Conservation (phyloP, 2,113 vertebrate species). For the Pholis gunnellus region DNA sequence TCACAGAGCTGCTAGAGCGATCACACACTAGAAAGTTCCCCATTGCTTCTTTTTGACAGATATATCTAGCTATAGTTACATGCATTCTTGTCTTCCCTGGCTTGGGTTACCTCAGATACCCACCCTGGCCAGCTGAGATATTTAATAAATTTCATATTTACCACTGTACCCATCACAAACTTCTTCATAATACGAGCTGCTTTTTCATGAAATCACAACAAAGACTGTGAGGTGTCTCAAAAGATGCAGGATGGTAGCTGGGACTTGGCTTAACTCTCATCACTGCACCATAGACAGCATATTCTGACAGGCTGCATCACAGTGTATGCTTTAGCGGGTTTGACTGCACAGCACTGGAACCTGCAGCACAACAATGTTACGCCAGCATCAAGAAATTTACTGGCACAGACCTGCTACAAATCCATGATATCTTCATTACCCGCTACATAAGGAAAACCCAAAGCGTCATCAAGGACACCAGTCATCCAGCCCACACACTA, state of each 20-base stretch:
- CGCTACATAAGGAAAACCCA: slow-evolving; percentile 65
- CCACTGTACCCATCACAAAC: slow-evolving; percentile 22
- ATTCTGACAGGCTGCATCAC: slow-evolving; percentile 45
- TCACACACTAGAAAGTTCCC: background rate
- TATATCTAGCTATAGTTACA: background rate
- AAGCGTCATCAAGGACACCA: slow-evolving; percentile 74
- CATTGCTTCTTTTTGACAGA: background rate
- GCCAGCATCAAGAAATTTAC: slow-evolving; percentile 50
- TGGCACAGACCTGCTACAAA: slow-evolving; percentile 35
- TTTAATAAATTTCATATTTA: slow-evolving; percentile 10
- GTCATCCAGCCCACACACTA: slow-evolving; percentile 70
- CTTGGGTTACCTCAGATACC: background rate
- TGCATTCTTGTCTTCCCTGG: background rate
- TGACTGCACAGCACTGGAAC: slow-evolving; percentile 39
- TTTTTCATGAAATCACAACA: slow-evolving; percentile 46
- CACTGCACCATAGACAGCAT: slow-evolving; percentile 3
- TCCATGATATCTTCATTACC: slow-evolving; percentile 71
- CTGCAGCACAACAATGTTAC: slow-evolving; percentile 42
- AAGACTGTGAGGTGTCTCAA: slow-evolving; percentile 38
- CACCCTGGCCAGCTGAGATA: background rate
- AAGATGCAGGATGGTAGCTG: slow-evolving; percentile 32
- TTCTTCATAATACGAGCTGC: slow-evolving; percentile 17
- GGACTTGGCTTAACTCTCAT: slow-evolving; percentile 42
- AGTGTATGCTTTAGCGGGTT: slow-evolving; percentile 21
- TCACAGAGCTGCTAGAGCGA: background rate